These are phyloP conservation scores for Thymelicus acteon DNA, from an alignment of 2,888 invertebrate species.

Conservation along the genomic window DNA sequence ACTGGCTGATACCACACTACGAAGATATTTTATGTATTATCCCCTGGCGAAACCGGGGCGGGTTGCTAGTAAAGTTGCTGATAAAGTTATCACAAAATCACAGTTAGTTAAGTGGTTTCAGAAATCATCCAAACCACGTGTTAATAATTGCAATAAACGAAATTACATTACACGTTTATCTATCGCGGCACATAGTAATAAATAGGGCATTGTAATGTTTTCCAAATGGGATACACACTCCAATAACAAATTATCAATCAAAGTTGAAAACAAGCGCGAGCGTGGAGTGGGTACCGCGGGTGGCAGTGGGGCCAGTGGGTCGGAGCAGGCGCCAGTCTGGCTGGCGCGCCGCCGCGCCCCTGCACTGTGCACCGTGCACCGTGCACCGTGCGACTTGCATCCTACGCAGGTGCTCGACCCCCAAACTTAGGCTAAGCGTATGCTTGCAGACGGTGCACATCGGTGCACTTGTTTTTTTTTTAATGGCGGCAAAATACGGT, in stretches of 20 bases:
- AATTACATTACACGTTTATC: slow-evolving; percentile 1
- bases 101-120: no score
- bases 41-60: no score
- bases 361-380: slow-evolving; percentile 56
- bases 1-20: no score
- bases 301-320: slow-evolving; percentile 40
- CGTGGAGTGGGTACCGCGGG: slow-evolving; percentile 55
- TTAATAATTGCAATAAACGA: neutral
- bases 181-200: slow-evolving; percentile 18
- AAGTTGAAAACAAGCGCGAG: slow-evolving; percentile 81
- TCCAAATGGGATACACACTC: slow-evolving; percentile 70
- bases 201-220: slow-evolving; percentile 46
- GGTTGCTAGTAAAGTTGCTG: no score
- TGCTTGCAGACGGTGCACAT: no score
- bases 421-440: slow-evolving; percentile 29
- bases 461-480: no score
- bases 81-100: no score
- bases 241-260: slow-evolving; percentile 84
- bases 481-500: no score
- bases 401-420: slow-evolving; percentile 73
- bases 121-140: neutral
- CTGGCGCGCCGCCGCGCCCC: slow-evolving; percentile 63
- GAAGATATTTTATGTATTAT: no score
- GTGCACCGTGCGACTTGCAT: slow-evolving; percentile 52
- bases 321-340: slow-evolving; percentile 71